Conservation (phyloP, 2,888 invertebrate genomes). For the Mythimna lalbum region DNA sequence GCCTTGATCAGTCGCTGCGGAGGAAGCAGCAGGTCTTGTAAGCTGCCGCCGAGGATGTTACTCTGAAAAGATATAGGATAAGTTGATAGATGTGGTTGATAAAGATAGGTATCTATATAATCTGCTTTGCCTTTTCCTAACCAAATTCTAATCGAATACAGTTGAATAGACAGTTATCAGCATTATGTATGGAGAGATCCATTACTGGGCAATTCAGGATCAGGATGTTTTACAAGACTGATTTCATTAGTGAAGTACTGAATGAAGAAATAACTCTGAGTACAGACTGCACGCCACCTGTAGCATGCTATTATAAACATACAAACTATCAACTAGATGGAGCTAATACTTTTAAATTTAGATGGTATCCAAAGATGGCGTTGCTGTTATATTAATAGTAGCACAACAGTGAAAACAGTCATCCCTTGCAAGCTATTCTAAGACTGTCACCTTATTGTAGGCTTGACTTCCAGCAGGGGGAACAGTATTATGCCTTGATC, state of each 20-base stretch:
- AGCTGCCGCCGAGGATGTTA: slow-evolving; percentile 91
- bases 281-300: neutral
- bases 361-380: slow-evolving; percentile 13
- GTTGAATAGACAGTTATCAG: too few species aligned
- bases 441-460: neutral
- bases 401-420: neutral
- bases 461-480: too few species aligned
- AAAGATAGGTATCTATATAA: too few species aligned
- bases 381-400: neutral
- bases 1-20: slow-evolving; percentile 95
- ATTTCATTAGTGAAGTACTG: too few species aligned
- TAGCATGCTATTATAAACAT: neutral
- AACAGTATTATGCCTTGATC: too few species aligned
- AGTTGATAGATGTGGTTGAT: neutral
- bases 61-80: slow-evolving; percentile 67
- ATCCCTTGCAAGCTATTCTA: neutral
- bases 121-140: neutral
- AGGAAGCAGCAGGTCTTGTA: slow-evolving; percentile 93
- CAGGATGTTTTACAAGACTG: too few species aligned
- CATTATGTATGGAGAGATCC: too few species aligned
- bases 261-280: neutral
- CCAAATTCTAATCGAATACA: neutral
- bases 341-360: neutral
- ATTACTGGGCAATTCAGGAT: too few species aligned
- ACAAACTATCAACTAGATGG: neutral